Evolutionary conservation across 2,888 invertebrate species (phyloP), one percentile per base, ranked within the genome.

Genomic region (Calephelis perditalis): DNA sequence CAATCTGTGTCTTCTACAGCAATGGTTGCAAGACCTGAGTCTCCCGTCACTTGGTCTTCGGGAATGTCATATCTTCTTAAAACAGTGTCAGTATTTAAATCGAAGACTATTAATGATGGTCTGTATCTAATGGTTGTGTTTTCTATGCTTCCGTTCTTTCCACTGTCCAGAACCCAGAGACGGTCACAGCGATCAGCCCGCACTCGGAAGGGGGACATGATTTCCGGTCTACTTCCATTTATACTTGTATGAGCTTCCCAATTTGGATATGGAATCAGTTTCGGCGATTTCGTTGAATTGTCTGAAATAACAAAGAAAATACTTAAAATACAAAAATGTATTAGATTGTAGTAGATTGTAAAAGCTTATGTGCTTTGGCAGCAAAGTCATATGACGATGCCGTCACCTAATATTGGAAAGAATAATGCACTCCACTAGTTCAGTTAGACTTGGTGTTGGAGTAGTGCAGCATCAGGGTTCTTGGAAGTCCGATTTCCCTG

Each of bases 141-240:
- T 56, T 82, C 90, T 3, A 94, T 75, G 56, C 93, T 91, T 62
- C 94, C 93, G 0, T 93, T 88, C 47, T 94, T 91, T 0, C 96
- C 95, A 2, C 94, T 94, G 75, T 96, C 96, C 55, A 96, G 76
- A 9, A 96, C 95, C 96, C 96, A 96, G 0, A 96, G 92, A 0
- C 96, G 92, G 11, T 93, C 94, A 76, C 96, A 96, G 57, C 91
- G 91, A 77, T 96, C 96, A 0, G 94, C 95, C 0, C 94, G 90
- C 2, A 95, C 86, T 7, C 95, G 88, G 79, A 94, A 95, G 0
- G 95, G 94, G 0, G 95, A 95, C 0, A 95, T 92, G 58, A 96
- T 92, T 75, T 95, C 94, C 1, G 91, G 90, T n/a, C 80, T 83
- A 0, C 82, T 82, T 8, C 86, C 89, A 15, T 77, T 80, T 8